A percentile compares a stretch with the other conserved stretches of the same genome.
phyloP scores from a whole-genome alignment of 2,797 vertebrate genomes.

The Ibycter americanus region DNA sequence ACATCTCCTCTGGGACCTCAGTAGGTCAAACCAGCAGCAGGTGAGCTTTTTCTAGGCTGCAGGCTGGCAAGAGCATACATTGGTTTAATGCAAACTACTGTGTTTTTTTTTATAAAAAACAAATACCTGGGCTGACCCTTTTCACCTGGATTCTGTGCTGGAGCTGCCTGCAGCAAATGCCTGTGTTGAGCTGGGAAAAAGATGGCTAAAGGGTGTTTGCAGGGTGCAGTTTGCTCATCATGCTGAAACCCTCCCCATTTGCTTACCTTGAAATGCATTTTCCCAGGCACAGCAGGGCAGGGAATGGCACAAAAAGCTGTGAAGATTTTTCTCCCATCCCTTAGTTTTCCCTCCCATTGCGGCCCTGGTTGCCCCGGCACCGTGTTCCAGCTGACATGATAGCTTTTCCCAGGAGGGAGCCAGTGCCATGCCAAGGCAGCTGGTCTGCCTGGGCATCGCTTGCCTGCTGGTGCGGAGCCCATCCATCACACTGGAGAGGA shows the following conservation, averaged over 20 bases:
- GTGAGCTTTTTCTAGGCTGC: not conserved
- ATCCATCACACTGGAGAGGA: not conserved
- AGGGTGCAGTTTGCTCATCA: not conserved
- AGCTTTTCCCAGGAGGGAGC: not conserved
- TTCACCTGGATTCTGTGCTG: not conserved
- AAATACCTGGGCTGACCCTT: not conserved
- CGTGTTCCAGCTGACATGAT: fast-evolving
- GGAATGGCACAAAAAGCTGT: not conserved
- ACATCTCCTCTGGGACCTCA: not conserved
- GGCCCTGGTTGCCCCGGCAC: fast-evolving
- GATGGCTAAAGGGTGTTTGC: not conserved
- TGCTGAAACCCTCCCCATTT: not conserved
- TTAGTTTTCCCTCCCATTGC: not conserved
- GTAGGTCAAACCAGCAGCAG: not conserved
- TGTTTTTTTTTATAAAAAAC: not conserved
- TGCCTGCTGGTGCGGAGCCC: not conserved
- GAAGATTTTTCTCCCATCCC: conserved; percentile 15
- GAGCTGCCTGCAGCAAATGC: not conserved
- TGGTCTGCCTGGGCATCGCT: not conserved
- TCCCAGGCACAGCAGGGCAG: not conserved
- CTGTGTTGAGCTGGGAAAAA: not conserved
- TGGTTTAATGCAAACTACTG: not conserved
- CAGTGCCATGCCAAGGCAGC: not conserved
- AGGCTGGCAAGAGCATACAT: not conserved
- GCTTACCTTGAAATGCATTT: not conserved